A percentile compares a stretch with the other conserved stretches of the same genome.
Conservation (phyloP, 2,888 invertebrate genomes). For the Ormyrus thymus region DNA sequence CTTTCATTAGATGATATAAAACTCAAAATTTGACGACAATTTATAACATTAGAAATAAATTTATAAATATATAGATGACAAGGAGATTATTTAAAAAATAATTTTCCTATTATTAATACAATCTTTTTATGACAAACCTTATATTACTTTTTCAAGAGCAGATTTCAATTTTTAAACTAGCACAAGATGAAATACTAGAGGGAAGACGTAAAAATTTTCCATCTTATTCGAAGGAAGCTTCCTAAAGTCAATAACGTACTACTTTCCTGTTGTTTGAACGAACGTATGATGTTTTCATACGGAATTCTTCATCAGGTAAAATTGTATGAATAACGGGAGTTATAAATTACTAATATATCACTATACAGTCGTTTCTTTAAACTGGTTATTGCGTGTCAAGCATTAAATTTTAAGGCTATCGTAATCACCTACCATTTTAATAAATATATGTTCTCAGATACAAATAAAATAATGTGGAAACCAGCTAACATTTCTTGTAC, state of each 20-base stretch:
- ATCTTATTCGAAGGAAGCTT: conserved; percentile 25
- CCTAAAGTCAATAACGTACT: conserved; percentile 43
- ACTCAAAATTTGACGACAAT: too few relatives aligned
- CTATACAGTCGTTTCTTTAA: conserved; percentile 37
- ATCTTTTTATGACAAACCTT: too few relatives aligned
- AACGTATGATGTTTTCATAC: conserved; percentile 44
- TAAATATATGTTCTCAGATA: conserved; percentile 21
- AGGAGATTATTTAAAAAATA: too few relatives aligned
- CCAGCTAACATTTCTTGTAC: neutral
- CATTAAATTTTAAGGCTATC: conserved; percentile 23
- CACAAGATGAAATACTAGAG: neutral
- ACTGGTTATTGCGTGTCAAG: conserved; percentile 7
- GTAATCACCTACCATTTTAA: conserved; percentile 29
- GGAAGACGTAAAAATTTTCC: conserved; percentile 14
- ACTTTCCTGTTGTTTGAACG: conserved; percentile 46
- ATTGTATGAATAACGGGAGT: conserved; percentile 51
- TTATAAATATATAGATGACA: too few relatives aligned
- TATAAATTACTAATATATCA: conserved; percentile 40
- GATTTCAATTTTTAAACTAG: too few relatives aligned
- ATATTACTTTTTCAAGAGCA: too few relatives aligned
- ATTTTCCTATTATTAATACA: too few relatives aligned
- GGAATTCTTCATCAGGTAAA: conserved; percentile 37
- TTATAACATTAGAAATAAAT: too few relatives aligned
- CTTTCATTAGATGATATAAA: too few relatives aligned
- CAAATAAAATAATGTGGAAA: conserved; percentile 7